Percentiles rank a stretch among this genome's conserved stretches.
These are phyloP conservation scores for Drosophila subquinaria DNA, from an alignment of 2,888 invertebrate genomes.

Conservation along the genomic window DNA sequence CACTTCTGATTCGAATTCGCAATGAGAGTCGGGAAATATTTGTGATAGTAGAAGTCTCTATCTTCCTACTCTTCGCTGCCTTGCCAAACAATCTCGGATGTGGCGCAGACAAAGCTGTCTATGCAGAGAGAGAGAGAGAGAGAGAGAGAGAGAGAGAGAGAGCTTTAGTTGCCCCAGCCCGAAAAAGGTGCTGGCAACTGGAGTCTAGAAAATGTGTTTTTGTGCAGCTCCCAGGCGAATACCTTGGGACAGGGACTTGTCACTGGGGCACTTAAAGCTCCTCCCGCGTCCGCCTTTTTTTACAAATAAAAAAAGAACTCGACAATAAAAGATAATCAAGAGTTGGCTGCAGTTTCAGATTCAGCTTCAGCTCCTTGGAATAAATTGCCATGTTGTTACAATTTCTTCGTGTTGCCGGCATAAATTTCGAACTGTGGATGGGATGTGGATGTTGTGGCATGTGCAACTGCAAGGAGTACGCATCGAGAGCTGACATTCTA, in stretches of 20 bases:
- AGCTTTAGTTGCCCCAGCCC: constrained; percentile 3
- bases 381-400: constrained; percentile 81
- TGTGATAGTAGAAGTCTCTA: constrained; percentile 17
- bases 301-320: constrained; percentile 10
- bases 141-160: constrained; percentile 10
- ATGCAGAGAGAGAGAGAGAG: not conserved
- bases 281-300: constrained; percentile 30
- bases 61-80: not conserved
- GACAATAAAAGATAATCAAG: constrained; percentile 72
- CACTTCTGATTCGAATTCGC: constrained; percentile 31
- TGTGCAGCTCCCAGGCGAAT: constrained; percentile 58
- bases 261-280: constrained; percentile 42
- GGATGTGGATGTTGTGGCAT: constrained; percentile 27
- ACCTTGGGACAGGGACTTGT: constrained; percentile 58
- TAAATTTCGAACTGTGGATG: constrained; percentile 60
- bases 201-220: constrained; percentile 62
- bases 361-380: constrained; percentile 60
- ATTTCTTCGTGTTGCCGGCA: constrained; percentile 79
- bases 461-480: constrained; percentile 56
- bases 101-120: constrained; percentile 22
- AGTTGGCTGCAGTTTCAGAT: constrained; percentile 6
- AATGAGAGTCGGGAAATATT: constrained; percentile 53
- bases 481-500: constrained; percentile 76
- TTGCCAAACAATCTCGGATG: not conserved
- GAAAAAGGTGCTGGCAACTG: constrained; percentile 32